A percentile compares a stretch with the other conserved stretches of the same genome.
These are phyloP conservation scores for Percina caprodes DNA, from an alignment of 2,113 vertebrate genomes.

Conservation along the genomic window DNA sequence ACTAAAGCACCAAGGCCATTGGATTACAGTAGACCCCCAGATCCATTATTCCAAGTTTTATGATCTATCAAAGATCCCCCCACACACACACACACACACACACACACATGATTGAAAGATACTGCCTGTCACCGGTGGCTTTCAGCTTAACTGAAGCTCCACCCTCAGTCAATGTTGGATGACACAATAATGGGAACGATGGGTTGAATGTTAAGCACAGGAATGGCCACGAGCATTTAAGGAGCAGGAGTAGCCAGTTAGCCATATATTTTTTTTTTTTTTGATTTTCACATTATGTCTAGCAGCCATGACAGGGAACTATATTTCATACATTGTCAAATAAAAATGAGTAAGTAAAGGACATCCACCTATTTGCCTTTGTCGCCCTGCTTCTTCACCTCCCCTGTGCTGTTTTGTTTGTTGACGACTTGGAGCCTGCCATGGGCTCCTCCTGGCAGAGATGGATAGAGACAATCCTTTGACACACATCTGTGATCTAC, in stretches of 20 bases:
- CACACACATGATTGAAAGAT: conserved; percentile 64
- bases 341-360: not conserved
- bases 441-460: conserved; percentile 35
- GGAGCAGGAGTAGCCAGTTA: not conserved
- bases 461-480: conserved; percentile 68
- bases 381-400: conserved; percentile 9
- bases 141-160: conserved; percentile 52
- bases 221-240: conserved; percentile 6
- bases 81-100: too few species aligned
- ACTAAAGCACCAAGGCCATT: conserved; percentile 73
- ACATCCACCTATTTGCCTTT: not conserved
- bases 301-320: not conserved
- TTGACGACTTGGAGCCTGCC: conserved; percentile 27
- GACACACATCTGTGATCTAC: conserved; percentile 79
- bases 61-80: conserved; percentile 46
- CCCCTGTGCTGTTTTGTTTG: conserved; percentile 28
- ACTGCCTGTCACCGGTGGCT: conserved; percentile 49
- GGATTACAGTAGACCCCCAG: conserved; percentile 50
- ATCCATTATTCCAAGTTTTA: conserved; percentile 74
- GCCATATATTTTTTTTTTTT: not conserved
- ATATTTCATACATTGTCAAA: not conserved
- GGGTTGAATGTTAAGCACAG: conserved; percentile 56
- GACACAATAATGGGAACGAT: conserved; percentile 28
- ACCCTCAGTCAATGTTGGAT: conserved; percentile 35
- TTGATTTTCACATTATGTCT: not conserved